Evolutionary conservation across 2,797 vertebrate species (phyloP), one percentile per base, ranked within the genome.

Genomic region (Parauchenoglanis ngamensis): DNA sequence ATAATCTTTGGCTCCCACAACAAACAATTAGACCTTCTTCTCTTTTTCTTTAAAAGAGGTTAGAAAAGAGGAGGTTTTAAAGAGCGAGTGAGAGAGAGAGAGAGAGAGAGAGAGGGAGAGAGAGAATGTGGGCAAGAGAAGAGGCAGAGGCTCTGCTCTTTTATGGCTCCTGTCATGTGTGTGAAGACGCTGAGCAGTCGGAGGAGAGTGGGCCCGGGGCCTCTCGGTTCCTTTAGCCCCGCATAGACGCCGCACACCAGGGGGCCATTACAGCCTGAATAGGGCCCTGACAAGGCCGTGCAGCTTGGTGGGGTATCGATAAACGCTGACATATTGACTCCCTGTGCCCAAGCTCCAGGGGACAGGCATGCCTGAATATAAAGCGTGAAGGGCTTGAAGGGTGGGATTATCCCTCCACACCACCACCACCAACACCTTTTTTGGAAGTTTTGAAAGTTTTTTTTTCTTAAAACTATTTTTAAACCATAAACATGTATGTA

Each of bases 241-340:
- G 84, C 94, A 96, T 95, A 96, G 96, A 96, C 95, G 93, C 92
- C 88, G 94, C 97, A 96, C 97, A 96, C 96, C 97, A 94, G 97
- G 97, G 97, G 97, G 96, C 96, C 96, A 95, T 95, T 94, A 94
- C 92, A 89, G 94, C 92, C 94, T 98, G 96, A 98, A 98, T 97
- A 94, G 94, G 94, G 93, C 90, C 93, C 95, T 98, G 97, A 97
- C 97, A 98, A 95, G 94, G 95, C 96, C 90, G 95, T 90, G 93
- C 94, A 92, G 95, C 95, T 94, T 96, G 81, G 94, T 94, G 94
- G 95, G 97, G 96, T 96, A 97, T 97, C 97, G 96, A 97, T 97
- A 97, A 97, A 97, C 89, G 94, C 96, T 96, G 95, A 97, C 96
- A 96, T 94, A 96, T 97, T 97, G 96, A 96, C 96, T 96, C 96